A percentile compares a stretch with the other conserved stretches of the same genome.
Evolutionary conservation across 2,888 invertebrate species (phyloP).

Genomic region (Busseola fusca): DNA sequence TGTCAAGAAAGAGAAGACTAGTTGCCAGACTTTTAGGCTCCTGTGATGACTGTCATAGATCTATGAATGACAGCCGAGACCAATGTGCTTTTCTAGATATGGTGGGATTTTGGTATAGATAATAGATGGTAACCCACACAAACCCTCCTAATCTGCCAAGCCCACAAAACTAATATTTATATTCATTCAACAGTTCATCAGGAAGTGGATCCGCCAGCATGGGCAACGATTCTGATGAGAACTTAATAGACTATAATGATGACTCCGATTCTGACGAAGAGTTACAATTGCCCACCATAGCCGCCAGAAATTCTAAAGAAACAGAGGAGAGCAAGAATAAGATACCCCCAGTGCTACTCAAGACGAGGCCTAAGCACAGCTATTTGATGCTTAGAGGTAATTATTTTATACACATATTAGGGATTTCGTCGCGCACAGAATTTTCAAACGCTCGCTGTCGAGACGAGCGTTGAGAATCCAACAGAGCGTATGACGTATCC

Average conservation of each 20-base stretch:
- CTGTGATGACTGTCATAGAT: neutral
- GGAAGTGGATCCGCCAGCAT: constrained; percentile 63
- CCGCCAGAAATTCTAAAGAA: constrained; percentile 59
- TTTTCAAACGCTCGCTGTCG: no score
- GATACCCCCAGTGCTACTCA: constrained; percentile 85
- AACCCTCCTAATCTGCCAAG: neutral
- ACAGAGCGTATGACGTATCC: no score
- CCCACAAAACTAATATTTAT: neutral
- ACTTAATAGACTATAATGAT: constrained; percentile 65
- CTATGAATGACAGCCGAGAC: neutral
- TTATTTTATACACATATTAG: constrained; percentile 8
- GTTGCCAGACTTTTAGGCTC: neutral
- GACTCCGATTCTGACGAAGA: constrained; percentile 78
- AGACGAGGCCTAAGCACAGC: constrained; percentile 90
- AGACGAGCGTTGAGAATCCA: no score
- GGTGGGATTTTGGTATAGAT: neutral
- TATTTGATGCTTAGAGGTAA: constrained; percentile 90
- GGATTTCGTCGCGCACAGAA: neutral
- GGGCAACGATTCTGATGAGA: constrained; percentile 70
- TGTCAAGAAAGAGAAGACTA: neutral
- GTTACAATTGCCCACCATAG: constrained; percentile 47
- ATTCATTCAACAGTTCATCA: constrained; percentile 58
- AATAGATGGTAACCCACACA: neutral
- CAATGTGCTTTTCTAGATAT: neutral
- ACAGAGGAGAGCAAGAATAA: constrained; percentile 74